Percentiles rank a stretch among this genome's conserved stretches.
Conservation (phyloP, 2,797 vertebrate species). For the Cyprinella venusta region DNA sequence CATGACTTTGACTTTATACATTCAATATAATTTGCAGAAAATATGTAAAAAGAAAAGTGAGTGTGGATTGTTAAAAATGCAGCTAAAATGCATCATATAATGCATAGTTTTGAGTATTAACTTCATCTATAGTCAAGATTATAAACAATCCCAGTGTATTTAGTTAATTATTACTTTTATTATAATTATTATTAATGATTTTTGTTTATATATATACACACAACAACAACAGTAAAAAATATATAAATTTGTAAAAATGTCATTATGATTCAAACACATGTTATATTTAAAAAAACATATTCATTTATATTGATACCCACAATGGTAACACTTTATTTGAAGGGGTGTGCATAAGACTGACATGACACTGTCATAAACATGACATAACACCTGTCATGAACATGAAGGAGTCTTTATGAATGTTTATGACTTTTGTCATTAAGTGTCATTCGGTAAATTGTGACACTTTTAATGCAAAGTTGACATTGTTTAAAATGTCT, state of each 20-base stretch:
- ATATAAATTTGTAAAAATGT: background rate
- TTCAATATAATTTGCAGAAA: conserved; percentile 10
- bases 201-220: background rate
- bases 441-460: no score
- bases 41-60: background rate
- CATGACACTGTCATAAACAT: no score
- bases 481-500: no score
- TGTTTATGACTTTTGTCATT: no score
- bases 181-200: background rate
- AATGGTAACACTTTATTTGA: no score
- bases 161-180: background rate
- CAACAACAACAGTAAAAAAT: background rate
- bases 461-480: no score
- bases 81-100: conserved; percentile 1
- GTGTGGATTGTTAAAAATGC: background rate
- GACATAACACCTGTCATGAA: no score
- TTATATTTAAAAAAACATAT: background rate
- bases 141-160: background rate
- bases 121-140: conserved; percentile 20
- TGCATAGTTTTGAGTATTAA: conserved; percentile 9
- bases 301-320: background rate
- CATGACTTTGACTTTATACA: background rate
- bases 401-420: no score
- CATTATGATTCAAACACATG: no score
- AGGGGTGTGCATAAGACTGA: no score